Evolutionary conservation across 2,113 vertebrate genomes (phyloP).

Genomic region (Mustelus asterias): DNA sequence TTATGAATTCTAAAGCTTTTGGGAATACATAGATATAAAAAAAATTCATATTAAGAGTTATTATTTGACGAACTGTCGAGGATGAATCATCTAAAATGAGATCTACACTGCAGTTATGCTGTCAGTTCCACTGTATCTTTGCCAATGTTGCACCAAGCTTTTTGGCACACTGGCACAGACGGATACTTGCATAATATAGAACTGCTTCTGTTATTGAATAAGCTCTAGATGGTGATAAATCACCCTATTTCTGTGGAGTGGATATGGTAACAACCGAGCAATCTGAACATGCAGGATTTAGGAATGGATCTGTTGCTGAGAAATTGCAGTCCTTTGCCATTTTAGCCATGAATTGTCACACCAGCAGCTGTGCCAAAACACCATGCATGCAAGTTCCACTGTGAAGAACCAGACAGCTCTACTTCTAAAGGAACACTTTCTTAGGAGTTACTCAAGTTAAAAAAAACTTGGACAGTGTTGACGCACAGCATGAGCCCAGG

Average conservation of each 20-base stretch:
- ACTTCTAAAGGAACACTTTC: not conserved
- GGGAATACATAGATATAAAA: not conserved
- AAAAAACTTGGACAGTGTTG: not conserved
- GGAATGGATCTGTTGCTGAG: not conserved
- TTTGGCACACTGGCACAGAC: not conserved
- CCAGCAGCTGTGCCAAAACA: no score
- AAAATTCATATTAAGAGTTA: not conserved
- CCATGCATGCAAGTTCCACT: not conserved
- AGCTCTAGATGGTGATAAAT: not conserved
- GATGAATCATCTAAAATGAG: not conserved
- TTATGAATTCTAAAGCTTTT: not conserved
- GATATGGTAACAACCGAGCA: not conserved
- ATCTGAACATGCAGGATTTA: not conserved
- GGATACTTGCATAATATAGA: not conserved
- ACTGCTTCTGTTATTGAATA: not conserved
- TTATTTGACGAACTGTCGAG: not conserved
- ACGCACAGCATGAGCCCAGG: not conserved
- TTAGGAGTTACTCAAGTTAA: not conserved
- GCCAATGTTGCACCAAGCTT: not conserved
- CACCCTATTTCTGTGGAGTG: not conserved
- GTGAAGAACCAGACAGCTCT: not conserved
- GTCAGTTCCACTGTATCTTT: not conserved
- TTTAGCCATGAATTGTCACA: not conserved
- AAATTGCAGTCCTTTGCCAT: not conserved
- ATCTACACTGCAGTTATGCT: not conserved